These are phyloP conservation scores for Lycaena phlaeas DNA, from an alignment of 2,888 invertebrate genomes.

Conservation along the genomic window DNA sequence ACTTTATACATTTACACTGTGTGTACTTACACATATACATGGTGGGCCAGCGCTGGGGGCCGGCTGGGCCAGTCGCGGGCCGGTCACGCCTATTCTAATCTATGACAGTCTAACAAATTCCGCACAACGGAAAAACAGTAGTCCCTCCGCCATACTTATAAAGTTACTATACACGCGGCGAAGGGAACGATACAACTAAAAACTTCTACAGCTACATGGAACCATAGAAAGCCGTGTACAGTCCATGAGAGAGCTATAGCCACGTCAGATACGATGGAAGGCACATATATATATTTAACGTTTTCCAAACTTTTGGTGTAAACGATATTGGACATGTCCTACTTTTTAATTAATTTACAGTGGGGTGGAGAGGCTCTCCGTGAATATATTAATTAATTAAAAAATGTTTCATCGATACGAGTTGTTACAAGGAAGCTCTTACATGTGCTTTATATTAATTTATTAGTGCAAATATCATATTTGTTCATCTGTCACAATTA, in stretches of 20 bases:
- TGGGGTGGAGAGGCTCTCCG: background rate
- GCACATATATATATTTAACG: conserved; percentile 8
- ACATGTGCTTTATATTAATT: background rate
- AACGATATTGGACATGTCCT: background rate
- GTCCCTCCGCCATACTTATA: conserved; percentile 52
- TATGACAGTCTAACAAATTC: conserved; percentile 69
- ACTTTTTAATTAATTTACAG: background rate
- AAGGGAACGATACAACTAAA: conserved; percentile 45
- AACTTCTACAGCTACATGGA: conserved; percentile 54
- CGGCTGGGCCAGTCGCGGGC: conserved; percentile 38
- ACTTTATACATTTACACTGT: conserved; percentile 65
- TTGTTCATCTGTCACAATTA: conserved; percentile 1
- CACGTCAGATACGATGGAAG: conserved; percentile 1
- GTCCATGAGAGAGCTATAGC: background rate
- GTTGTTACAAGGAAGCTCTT: background rate
- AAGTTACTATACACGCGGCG: conserved; percentile 50
- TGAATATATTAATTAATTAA: too few species aligned
- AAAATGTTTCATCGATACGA: too few species aligned
- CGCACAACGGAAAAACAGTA: conserved; percentile 68
- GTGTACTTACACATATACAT: conserved; percentile 69
- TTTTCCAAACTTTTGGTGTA: conserved; percentile 6
- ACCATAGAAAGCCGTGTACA: conserved; percentile 29
- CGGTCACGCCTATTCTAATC: conserved; percentile 61
- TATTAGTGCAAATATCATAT: conserved; percentile 5
- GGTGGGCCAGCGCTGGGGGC: conserved; percentile 33